These are phyloP conservation scores for Ptiloglossa arizonensis DNA, from an alignment of 1,140 invertebrate genomes.

Conservation along the genomic window DNA sequence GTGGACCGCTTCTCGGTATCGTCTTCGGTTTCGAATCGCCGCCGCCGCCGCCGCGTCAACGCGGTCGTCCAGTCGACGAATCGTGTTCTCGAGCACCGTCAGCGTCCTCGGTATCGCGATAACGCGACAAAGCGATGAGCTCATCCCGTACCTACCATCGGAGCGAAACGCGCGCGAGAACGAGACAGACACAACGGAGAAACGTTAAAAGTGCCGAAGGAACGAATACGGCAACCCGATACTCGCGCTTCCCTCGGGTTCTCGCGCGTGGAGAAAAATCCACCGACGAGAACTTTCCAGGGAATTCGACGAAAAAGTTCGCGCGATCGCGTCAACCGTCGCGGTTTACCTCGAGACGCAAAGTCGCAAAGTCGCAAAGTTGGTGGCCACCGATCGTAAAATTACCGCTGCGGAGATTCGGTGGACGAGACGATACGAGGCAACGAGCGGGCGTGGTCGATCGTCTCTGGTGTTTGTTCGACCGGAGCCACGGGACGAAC, in stretches of 20 bases:
- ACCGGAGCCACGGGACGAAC: not conserved
- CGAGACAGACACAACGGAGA: conserved; percentile 15
- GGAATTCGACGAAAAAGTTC: no score
- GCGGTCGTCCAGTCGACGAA: not conserved
- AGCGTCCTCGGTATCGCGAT: conserved; percentile 60
- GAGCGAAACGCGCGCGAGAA: not conserved
- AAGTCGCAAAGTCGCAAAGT: no score
- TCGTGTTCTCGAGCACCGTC: conserved; percentile 65
- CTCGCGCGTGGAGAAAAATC: no score
- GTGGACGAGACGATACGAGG: no score
- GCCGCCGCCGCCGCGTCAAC: conserved; percentile 1
- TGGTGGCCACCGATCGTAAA: no score
- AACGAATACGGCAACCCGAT: conserved; percentile 41
- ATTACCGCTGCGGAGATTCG: no score
- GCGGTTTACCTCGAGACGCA: no score
- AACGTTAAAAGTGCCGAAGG: conserved; percentile 1
- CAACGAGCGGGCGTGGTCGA: not conserved
- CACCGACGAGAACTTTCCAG: no score
- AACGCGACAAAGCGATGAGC: conserved; percentile 21
- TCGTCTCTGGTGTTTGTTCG: conserved; percentile 6
- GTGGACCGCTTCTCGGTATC: conserved; percentile 44
- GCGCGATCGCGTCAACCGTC: no score
- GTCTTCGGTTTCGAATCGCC: conserved; percentile 63
- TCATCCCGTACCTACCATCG: no score
- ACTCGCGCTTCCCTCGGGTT: conserved; percentile 5